Conservation (phyloP, 2,113 vertebrate species). For the Albula goreensis region DNA sequence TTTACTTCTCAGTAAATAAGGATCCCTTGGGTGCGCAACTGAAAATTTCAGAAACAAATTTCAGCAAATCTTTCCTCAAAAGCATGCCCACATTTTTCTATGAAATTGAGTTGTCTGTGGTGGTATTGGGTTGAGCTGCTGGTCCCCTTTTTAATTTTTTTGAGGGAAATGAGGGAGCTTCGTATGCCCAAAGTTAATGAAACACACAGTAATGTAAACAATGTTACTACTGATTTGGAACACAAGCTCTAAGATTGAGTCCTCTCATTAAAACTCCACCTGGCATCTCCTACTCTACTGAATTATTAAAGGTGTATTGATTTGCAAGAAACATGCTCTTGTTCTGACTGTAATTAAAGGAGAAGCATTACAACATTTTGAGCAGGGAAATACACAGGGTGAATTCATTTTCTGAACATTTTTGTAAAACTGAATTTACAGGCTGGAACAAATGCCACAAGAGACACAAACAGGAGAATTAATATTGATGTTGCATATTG, state of each 20-base stretch:
- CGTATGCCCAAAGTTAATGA: not conserved
- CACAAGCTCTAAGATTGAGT: not conserved
- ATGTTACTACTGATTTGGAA: not conserved
- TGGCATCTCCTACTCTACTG: not conserved
- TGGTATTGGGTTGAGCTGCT: not conserved
- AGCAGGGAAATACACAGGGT: not conserved
- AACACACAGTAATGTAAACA: not conserved
- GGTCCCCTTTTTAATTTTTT: not conserved
- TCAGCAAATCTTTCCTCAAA: too few species aligned
- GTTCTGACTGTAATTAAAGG: not conserved
- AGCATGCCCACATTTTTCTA: too few species aligned
- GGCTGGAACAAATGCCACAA: not conserved
- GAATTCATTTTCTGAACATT: not conserved
- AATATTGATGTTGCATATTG: too few species aligned
- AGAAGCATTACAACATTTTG: not conserved
- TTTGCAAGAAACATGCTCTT: not conserved
- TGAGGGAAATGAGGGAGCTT: not conserved
- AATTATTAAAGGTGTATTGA: not conserved
- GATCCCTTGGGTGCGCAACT: too few species aligned
- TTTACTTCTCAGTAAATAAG: too few species aligned
- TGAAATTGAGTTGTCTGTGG: not conserved
- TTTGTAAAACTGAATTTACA: not conserved
- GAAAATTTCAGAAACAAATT: too few species aligned
- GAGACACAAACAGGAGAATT: too few species aligned
- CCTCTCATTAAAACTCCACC: not conserved